phyloP scores from a whole-genome alignment of 1,140 invertebrate genomes.

The Drosophila littoralis region DNA sequence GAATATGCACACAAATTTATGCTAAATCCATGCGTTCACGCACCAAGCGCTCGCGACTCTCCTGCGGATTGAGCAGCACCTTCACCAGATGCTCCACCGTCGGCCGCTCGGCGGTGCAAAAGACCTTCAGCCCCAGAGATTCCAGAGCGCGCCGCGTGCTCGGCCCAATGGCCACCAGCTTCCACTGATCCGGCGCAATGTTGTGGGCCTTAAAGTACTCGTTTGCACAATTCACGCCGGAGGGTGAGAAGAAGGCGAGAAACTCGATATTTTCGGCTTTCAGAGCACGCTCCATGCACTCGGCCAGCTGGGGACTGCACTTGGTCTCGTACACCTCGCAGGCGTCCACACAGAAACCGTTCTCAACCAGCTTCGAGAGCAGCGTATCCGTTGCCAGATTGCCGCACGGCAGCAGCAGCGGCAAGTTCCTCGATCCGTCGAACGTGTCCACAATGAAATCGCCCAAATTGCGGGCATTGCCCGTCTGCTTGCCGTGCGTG shows the following conservation, averaged over 20 bases:
- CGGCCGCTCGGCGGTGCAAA: conserved; percentile 80
- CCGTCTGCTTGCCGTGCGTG: conserved; percentile 85
- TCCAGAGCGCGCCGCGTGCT: conserved; percentile 79
- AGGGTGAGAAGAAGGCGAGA: conserved; percentile 86
- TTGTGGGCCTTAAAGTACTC: conserved; percentile 69
- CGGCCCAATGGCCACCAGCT: conserved; percentile 82
- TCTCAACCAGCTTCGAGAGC: conserved; percentile 81
- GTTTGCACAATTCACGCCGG: conserved; percentile 82
- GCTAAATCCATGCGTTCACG: conserved; percentile 36
- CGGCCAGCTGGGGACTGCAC: conserved; percentile 83
- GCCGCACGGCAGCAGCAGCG: conserved; percentile 86
- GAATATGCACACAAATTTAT: conserved; percentile 12
- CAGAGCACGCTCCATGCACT: conserved; percentile 84
- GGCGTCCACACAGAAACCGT: conserved; percentile 84
- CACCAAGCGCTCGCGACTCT: conserved; percentile 65
- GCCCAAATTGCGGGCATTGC: conserved; percentile 85
- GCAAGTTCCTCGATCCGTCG: conserved; percentile 72
- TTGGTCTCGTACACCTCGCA: conserved; percentile 86
- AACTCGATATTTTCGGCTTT: conserved; percentile 83
- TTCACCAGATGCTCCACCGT: conserved; percentile 83
- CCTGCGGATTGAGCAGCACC: conserved; percentile 77
- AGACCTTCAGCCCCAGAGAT: conserved; percentile 62
- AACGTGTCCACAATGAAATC: conserved; percentile 85
- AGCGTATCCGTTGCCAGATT: conserved; percentile 85
- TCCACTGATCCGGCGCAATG: conserved; percentile 64